A percentile compares a stretch with the other conserved stretches of the same genome.
Evolutionary conservation across 2,113 vertebrate genomes (phyloP).

Genomic region (Zootoca vivipara): DNA sequence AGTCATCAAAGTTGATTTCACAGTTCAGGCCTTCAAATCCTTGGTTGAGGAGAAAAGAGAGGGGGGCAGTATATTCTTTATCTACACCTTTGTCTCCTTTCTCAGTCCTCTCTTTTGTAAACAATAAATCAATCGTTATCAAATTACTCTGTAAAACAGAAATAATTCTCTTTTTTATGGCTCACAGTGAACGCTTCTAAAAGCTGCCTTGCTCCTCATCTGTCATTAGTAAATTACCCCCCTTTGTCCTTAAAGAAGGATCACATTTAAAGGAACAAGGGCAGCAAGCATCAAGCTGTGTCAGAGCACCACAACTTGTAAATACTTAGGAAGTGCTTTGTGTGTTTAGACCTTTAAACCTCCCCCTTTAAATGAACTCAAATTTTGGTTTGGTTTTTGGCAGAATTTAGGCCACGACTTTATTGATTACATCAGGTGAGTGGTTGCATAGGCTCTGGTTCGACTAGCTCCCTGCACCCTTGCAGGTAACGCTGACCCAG

Average conservation of each 20-base stretch:
- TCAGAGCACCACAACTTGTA: neutral
- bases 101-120: constrained; percentile 14
- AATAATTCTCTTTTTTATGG: neutral
- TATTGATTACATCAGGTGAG: no score
- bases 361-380: no score
- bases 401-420: no score
- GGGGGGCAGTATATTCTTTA: constrained; percentile 29
- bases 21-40: constrained; percentile 75
- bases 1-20: constrained; percentile 82
- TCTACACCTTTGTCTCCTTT: constrained; percentile 15
- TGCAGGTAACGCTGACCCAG: no score
- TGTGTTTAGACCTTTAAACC: no score
- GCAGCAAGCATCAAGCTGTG: neutral
- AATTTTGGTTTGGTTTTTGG: no score
- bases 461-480: no score
- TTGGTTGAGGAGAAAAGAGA: constrained; percentile 50
- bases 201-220: constrained; percentile 10
- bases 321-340: neutral
- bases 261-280: constrained; percentile 26
- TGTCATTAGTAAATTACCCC: neutral
- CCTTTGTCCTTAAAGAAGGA: neutral
- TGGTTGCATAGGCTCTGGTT: no score
- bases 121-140: constrained; percentile 33
- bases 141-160: constrained; percentile 22
- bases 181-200: neutral